Evolutionary conservation across 2,888 invertebrate genomes (phyloP), one percentile per base, ranked within the genome.

Genomic region (Drosophila robusta): DNA sequence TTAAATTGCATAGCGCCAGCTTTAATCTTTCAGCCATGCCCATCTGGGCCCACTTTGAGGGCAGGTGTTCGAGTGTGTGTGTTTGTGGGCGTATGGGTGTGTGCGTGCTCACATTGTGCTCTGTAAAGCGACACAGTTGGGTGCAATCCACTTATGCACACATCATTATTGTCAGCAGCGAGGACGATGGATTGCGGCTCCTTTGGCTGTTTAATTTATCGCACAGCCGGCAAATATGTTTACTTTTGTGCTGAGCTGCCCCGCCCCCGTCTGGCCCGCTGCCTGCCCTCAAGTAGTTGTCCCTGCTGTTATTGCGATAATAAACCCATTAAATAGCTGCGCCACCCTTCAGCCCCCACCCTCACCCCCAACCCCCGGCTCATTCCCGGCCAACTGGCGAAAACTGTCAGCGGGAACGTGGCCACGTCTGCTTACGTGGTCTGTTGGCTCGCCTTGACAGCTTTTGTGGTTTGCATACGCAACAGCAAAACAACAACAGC

Each of bases 271-370:
- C 41, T 12, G 16, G n/a, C 41, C 6, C 32, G 7, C 47, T 12
- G 14, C 18, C 8, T n/a, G 11, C 46, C 44, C 39, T 51, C 46
- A 18, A 62, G 63, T 52, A 52, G 56, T 49, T 50, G 32, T 38
- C 50, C 54, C 34, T 45, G 50, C 41, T 32, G 67, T 76, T 79
- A 78, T 70, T 58, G 61, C 74, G 77, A 87, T 85, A 85, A 85
- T 87, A 89, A 85, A 84, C 81, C 78, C 89, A 89, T 85, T 89
- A 89, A 89, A 89, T 78, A 84, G 78, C 84, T 76, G 49, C 57
- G n/a, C 41, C 12, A n/a, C n/a, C 42, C 45, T 6, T 7, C 2
- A 14, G 14, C 24, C 44, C 8, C 3, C 7, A 14, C 42, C 22
- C 1, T 3, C 39, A 42, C 34, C 42, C 18, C 18, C 1, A 8